These are phyloP conservation scores for Hipparchia semele DNA, from an alignment of 2,888 invertebrate genomes.

Conservation along the genomic window DNA sequence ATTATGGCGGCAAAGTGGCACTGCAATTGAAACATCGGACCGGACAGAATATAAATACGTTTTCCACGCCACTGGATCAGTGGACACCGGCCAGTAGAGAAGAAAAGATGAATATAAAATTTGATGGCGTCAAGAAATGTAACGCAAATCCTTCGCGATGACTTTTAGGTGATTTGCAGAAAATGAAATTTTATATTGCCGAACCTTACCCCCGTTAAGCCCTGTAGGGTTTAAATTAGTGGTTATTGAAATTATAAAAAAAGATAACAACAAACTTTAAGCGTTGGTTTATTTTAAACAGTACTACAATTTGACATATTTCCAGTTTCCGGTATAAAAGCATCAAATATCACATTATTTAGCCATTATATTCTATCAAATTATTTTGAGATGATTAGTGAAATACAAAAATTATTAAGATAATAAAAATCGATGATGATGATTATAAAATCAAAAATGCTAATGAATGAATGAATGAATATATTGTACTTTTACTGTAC, in stretches of 20 bases:
- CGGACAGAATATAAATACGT: constrained; percentile 76
- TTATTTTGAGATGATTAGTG: no score
- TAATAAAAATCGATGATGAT: no score
- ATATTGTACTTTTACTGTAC: no score
- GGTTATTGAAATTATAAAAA: background rate
- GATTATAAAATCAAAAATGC: no score
- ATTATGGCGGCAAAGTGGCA: constrained; percentile 65
- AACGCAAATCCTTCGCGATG: constrained; percentile 5
- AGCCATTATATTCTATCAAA: no score
- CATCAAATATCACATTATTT: no score
- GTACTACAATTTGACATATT: no score
- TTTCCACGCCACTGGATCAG: constrained; percentile 55
- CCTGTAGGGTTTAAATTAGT: background rate
- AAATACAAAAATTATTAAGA: no score
- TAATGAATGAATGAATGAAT: no score
- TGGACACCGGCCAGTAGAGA: constrained; percentile 58
- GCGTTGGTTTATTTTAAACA: no score
- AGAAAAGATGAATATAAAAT: constrained; percentile 62
- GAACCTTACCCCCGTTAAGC: background rate
- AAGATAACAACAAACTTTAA: no score
- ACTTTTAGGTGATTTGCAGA: constrained; percentile 2
- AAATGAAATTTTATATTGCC: background rate
- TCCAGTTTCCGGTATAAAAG: no score
- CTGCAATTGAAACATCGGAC: constrained; percentile 78
- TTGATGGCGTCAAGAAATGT: constrained; percentile 42